Conservation (phyloP, 2,888 invertebrate genomes). For the Amiota mariae region DNA sequence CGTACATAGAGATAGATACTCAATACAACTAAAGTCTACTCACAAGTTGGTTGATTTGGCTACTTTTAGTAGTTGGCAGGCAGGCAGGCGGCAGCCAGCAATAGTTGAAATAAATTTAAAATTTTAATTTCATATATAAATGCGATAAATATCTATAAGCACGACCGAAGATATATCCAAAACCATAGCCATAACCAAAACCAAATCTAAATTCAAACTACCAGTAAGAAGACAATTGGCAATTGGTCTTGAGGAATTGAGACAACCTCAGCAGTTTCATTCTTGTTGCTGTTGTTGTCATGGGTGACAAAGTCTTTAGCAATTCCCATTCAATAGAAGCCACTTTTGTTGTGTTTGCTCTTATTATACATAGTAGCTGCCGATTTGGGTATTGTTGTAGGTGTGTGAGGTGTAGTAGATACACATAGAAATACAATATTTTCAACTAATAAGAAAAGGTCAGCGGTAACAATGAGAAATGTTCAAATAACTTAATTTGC, state of each 20-base stretch:
- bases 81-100: too few species aligned
- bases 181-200: neutral
- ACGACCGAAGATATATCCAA: constrained; percentile 46
- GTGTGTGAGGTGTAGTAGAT: neutral
- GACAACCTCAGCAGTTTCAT: neutral
- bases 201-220: neutral
- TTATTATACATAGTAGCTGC: neutral
- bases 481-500: constrained; percentile 62
- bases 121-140: constrained; percentile 55
- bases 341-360: neutral
- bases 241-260: constrained; percentile 2
- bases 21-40: neutral
- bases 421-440: neutral
- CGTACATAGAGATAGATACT: neutral
- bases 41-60: constrained; percentile 13
- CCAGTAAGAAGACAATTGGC: neutral
- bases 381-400: neutral
- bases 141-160: constrained; percentile 57
- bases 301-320: constrained; percentile 13
- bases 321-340: constrained; percentile 13
- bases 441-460: constrained; percentile 51
- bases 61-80: constrained; percentile 10
- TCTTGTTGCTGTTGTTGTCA: constrained; percentile 4
- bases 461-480: constrained; percentile 58
- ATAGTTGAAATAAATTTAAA: constrained; percentile 15